These are phyloP conservation scores for Dioctria rufipes DNA, from an alignment of 2,888 invertebrate species.

Conservation along the genomic window DNA sequence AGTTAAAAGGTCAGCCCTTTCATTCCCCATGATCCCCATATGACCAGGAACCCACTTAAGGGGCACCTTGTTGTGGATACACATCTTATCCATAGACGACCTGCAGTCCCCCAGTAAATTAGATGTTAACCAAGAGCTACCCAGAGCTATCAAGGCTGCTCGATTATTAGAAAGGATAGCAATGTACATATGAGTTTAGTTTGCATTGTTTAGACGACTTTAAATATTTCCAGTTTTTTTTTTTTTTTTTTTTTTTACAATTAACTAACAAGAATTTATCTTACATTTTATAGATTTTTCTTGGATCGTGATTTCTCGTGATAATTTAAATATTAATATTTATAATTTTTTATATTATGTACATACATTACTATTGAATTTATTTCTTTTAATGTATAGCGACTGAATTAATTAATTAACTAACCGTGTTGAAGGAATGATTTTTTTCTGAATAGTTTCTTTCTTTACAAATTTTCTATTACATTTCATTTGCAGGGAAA, in stretches of 20 bases:
- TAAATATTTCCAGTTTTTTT: neutral
- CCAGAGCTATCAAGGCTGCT: no score
- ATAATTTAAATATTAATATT: no score
- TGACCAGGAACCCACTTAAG: no score
- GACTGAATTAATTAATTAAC: conserved; percentile 51
- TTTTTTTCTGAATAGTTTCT: neutral
- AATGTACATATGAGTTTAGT: neutral
- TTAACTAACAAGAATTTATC: conserved; percentile 31
- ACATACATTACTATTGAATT: conserved; percentile 18
- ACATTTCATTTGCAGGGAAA: neutral
- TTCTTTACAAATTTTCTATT: neutral
- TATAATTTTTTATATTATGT: neutral
- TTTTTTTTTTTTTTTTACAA: conserved; percentile 36
- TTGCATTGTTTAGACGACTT: conserved; percentile 25
- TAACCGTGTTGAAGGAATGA: neutral
- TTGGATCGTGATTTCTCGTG: neutral
- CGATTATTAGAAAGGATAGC: no score
- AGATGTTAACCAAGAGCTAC: no score
- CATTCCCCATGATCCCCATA: no score
- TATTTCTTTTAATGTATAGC: conserved; percentile 56
- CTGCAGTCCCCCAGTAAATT: no score
- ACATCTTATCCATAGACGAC: no score
- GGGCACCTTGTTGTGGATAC: no score
- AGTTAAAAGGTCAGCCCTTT: no score
- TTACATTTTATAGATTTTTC: conserved; percentile 22